phyloP scores from a whole-genome alignment of 2,888 invertebrate species.

The Muschampia plurimacula region DNA sequence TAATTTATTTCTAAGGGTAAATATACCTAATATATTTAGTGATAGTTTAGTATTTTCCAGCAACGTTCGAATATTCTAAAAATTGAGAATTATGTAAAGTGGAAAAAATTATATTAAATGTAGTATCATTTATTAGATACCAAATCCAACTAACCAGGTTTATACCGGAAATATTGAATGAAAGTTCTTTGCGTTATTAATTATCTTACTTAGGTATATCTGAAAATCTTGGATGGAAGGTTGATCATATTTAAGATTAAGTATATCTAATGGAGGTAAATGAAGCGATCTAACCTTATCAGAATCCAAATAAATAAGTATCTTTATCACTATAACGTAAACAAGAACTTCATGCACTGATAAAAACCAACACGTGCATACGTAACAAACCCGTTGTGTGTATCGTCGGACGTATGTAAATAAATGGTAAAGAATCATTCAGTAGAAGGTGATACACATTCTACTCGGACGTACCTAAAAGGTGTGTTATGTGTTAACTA shows the following conservation, averaged over 20 bases:
- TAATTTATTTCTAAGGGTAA: no score
- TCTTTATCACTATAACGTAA: conserved; percentile 38
- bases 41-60: no score
- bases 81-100: no score
- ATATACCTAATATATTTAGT: no score
- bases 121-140: no score
- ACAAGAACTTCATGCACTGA: conserved; percentile 37
- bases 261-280: not conserved
- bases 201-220: no score
- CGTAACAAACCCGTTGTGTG: conserved; percentile 48
- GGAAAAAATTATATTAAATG: no score
- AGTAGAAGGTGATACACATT: conserved; percentile 35
- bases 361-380: conserved; percentile 41
- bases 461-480: conserved; percentile 17
- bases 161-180: no score
- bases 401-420: conserved; percentile 14
- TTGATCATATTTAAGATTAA: not conserved
- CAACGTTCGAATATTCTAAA: no score
- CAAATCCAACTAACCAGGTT: no score
- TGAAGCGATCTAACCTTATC: conserved; percentile 7
- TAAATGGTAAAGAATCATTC: conserved; percentile 35
- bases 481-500: conserved; percentile 16
- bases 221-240: no score
- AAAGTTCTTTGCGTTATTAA: no score
- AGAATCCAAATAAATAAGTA: conserved; percentile 19